Conservation (phyloP, 2,888 invertebrate genomes). For the Cheilosia soror region DNA sequence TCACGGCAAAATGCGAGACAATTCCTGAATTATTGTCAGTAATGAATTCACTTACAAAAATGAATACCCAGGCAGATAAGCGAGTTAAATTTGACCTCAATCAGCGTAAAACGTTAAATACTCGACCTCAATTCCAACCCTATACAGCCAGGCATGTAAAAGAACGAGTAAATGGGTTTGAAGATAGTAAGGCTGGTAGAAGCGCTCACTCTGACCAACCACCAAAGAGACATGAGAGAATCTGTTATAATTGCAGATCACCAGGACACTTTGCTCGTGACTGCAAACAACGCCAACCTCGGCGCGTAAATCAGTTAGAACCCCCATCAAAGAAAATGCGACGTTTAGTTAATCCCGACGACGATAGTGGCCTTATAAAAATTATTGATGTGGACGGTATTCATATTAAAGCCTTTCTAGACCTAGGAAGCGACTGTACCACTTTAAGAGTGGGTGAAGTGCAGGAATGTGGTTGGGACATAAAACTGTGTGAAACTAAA, state of each 20-base stretch:
- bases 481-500: too few relatives aligned
- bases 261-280: conserved; percentile 15
- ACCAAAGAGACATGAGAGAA: neutral
- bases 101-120: neutral
- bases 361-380: conserved; percentile 11
- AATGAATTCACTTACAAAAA: conserved; percentile 12
- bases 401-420: conserved; percentile 8
- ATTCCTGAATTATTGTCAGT: conserved; percentile 10
- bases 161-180: neutral
- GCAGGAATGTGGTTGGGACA: neutral
- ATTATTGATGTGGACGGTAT: neutral
- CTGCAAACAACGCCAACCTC: neutral
- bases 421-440: conserved; percentile 15
- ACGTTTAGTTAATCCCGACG: neutral
- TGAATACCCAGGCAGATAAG: neutral
- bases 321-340: conserved; percentile 4
- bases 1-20: conserved; percentile 1
- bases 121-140: neutral
- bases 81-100: conserved; percentile 1
- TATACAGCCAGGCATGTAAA: neutral
- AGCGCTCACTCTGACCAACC: neutral
- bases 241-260: conserved; percentile 1
- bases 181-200: neutral
- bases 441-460: neutral
- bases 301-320: neutral